phyloP scores from a whole-genome alignment of 2,113 vertebrate genomes.

The Nibea albiflora region DNA sequence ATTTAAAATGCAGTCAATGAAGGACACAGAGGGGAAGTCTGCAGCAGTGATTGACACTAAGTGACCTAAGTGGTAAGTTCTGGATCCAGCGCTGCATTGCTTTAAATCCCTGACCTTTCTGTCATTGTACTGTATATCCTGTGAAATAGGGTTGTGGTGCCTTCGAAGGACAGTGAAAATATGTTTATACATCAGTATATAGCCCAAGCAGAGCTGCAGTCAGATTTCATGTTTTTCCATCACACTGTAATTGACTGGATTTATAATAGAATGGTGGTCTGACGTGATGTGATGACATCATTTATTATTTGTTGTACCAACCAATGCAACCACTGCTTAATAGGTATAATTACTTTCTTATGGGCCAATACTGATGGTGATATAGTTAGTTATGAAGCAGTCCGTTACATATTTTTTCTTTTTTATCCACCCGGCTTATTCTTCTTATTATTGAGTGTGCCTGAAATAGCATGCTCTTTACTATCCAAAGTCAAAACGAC shows the following conservation, averaged over 20 bases:
- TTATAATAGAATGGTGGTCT: neutral
- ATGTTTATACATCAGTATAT: constrained; percentile 2
- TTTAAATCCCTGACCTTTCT: constrained; percentile 37
- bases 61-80: constrained; percentile 22
- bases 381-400: no score
- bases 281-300: neutral
- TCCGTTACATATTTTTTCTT: no score
- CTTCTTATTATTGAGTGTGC: no score
- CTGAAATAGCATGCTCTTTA: no score
- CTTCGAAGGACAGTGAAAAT: neutral
- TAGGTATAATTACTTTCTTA: neutral
- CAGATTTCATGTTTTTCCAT: constrained; percentile 4
- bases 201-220: neutral
- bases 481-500: no score
- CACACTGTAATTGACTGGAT: neutral
- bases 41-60: constrained; percentile 13
- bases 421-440: no score
- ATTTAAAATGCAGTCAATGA: constrained; percentile 9
- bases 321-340: neutral
- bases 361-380: neutral
- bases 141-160: constrained; percentile 30
- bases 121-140: constrained; percentile 15
- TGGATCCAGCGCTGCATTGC: neutral
- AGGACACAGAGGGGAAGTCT: constrained; percentile 16
- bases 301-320: neutral